Percentiles rank a stretch among this genome's conserved stretches.
phyloP scores from a whole-genome alignment of 2,797 vertebrate species.

The Oryzias dopingdopingensis region DNA sequence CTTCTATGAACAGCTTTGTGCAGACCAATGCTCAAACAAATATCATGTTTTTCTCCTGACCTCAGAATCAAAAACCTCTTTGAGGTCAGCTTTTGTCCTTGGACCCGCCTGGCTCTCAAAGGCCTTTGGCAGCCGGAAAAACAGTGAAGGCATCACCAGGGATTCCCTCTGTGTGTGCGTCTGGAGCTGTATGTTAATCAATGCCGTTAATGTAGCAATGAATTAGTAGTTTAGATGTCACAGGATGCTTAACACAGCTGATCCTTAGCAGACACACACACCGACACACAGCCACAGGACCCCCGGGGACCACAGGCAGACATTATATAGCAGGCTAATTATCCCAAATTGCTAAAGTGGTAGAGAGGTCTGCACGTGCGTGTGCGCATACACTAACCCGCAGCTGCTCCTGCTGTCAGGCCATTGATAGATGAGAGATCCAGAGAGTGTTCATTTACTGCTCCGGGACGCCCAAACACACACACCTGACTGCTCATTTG shows the following conservation, averaged over 20 bases:
- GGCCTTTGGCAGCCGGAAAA: conserved; percentile 41
- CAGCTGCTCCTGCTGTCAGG: conserved; percentile 77
- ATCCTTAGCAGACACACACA: conserved; percentile 68
- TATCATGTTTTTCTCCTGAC: not conserved
- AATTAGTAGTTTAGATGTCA: conserved; percentile 86
- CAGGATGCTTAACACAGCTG: conserved; percentile 83
- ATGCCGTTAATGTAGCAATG: conserved; percentile 84
- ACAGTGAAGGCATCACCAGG: conserved; percentile 64
- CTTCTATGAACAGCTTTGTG: not conserved
- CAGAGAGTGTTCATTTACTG: conserved; percentile 78
- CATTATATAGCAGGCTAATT: conserved; percentile 80
- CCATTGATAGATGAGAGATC: conserved; percentile 78
- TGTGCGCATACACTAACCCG: conserved; percentile 40
- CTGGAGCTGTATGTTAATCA: conserved; percentile 78
- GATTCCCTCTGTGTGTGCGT: conserved; percentile 49
- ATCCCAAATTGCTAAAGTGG: conserved; percentile 82
- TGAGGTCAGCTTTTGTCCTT: conserved; percentile 17
- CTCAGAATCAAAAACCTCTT: not conserved
- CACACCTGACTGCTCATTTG: conserved; percentile 77
- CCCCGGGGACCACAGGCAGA: conserved; percentile 73
- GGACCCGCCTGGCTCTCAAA: conserved; percentile 27
- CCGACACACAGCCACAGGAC: conserved; percentile 52
- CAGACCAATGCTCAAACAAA: too few relatives aligned
- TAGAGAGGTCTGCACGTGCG: conserved; percentile 43
- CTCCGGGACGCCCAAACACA: conserved; percentile 46